A percentile compares a stretch with the other conserved stretches of the same genome.
Conservation (phyloP, 53 echinoderm and acorn worm genomes). For the Temnopleurus reevesii region DNA sequence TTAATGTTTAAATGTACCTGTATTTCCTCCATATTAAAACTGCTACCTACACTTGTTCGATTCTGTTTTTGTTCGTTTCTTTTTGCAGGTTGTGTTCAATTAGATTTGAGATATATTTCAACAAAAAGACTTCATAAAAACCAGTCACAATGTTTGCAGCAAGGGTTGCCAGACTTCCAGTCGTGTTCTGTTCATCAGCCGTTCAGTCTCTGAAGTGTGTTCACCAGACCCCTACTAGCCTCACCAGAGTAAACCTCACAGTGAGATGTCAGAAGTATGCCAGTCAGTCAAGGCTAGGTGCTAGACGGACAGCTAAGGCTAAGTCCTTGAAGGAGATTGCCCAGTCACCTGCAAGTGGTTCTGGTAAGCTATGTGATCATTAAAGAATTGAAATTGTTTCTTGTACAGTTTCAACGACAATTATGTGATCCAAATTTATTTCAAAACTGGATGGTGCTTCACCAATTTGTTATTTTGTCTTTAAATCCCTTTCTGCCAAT, state of each 20-base stretch:
- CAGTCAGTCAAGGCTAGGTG: slow-evolving; percentile 74
- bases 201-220: neutral
- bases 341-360: slow-evolving; percentile 75
- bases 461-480: too few species aligned
- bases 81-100: too few species aligned
- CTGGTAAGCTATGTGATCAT: slow-evolving; percentile 67
- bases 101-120: too few species aligned
- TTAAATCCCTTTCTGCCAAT: too few species aligned
- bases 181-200: slow-evolving; percentile 51
- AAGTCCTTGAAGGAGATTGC: slow-evolving; percentile 79
- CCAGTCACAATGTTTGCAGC: slow-evolving; percentile 45
- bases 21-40: too few species aligned
- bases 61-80: too few species aligned
- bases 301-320: slow-evolving; percentile 69
- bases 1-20: too few species aligned
- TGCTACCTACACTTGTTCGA: too few species aligned
- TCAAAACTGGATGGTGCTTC: too few species aligned
- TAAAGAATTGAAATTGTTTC: too few species aligned
- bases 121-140: neutral
- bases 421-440: too few species aligned
- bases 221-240: neutral
- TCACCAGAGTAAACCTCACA: neutral
- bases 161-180: slow-evolving; percentile 18
- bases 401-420: too few species aligned
- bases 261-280: slow-evolving; percentile 70